Base-by-base conservation (phyloP, 2,113 vertebrate genomes). In the Chloropsis hardwickii region DNA sequence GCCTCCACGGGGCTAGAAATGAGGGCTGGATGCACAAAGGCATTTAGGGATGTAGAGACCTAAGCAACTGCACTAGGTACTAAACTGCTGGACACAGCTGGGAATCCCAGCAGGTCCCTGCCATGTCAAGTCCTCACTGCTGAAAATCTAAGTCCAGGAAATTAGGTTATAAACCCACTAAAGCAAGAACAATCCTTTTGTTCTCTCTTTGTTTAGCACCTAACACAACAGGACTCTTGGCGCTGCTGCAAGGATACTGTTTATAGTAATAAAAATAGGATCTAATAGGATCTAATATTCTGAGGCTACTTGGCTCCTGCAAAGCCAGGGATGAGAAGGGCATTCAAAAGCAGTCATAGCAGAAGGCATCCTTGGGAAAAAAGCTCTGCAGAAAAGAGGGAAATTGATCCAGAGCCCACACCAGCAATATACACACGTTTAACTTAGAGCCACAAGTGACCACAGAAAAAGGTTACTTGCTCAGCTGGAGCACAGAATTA, bases 381-480 rank as follows among this genome's bases (percentile, higher is more conserved):
- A 42, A 27, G 9, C 64, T 74, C 72, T 93, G 47, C 69, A 92
- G 69, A 64, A 88, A 94, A 76, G 92, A 78, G 76, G 83, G 66
- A 92, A 89, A 88, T 19, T 56, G 95, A 95, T 77, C 54, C 42
- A 58, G 6, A 73, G 42, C 86, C 91, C 93, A 88, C 83, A 91
- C 28, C 81, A 96, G 88, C 60, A 82, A 92, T 28, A 83, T 11
- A 0, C 76, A 57, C n/a, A 37, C 23, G 1, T 93, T 92, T 91
- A 79, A 88, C 88, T 91, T 31, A 77, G 60, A 94, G 66, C 73
- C 94, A 91, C 80, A 78, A 91, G 65, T 54, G 81, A 81, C 95
- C 95, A 86, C 71, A 86, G 88, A 94, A 88, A 94, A 95, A 85
- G 70, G 77, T 81, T 95, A 83, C 96, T 95, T 94, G 80, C 94